Base-by-base conservation (phyloP, 1,140 invertebrate species). In the Cylas formicarius region DNA sequence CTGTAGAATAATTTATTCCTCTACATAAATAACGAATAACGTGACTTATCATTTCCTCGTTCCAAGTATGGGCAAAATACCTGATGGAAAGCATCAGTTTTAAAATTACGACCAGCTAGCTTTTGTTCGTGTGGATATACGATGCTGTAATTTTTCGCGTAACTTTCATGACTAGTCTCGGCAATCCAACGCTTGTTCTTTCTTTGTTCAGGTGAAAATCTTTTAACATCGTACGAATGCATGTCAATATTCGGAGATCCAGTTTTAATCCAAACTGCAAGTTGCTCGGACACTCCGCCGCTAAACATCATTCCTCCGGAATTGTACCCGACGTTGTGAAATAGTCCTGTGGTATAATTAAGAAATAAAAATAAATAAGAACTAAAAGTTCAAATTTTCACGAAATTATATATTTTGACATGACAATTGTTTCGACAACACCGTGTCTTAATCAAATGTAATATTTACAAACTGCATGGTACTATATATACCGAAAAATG, bases 261-360 rank as follows among this genome's bases (percentile, higher is more conserved):
- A 49, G 81, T 72, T 0, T 83, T 68, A 34, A 92, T 76, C 88
- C 88, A 92, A 27, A 78, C 73, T 0, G 88, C 87, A 48, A 87
- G 73, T 67, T 90, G 83, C 58, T 87, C 77, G 0, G 80, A 86
- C 52, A 83, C 86, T 2, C 88, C 89, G 3, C 84, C 86, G 19
- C 86, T 84, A 34, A 89, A 76, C 83, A 90, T 90, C 79, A 92
- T 89, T 3, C 89, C 89, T 1, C 83, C 78, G 19, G 85, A 90
- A 62, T 92, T 93, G 62, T 87, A 92, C 9, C 84, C 89, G 57
- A 82, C 88, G 24, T 80, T 84, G 60, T 92, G 84, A 61, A 80
- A 92, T 16, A 91, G 73, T 28, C 85, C 72, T 60, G 21, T 21
- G 39, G 20, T 5, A 45, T 3, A n/a, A n/a, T n/a, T n/a, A n/a